Conservation (phyloP, 1,140 invertebrate genomes). For the Plodia interpunctella region DNA sequence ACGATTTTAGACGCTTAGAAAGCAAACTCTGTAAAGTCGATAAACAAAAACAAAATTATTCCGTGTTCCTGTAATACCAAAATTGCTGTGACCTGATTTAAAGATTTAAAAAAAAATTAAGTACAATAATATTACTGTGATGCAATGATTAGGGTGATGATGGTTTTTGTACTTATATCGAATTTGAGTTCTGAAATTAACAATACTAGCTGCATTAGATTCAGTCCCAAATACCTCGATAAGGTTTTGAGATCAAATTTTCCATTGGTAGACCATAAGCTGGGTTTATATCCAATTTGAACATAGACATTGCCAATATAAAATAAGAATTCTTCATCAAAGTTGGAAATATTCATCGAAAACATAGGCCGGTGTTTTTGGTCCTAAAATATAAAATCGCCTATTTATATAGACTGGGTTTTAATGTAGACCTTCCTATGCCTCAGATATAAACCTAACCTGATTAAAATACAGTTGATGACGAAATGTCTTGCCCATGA, state of each 20-base stretch:
- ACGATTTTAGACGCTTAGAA: too few species aligned
- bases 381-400: not conserved
- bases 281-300: constrained; percentile 17
- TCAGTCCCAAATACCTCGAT: constrained; percentile 19
- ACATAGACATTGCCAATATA: too few species aligned
- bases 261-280: constrained; percentile 4
- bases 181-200: constrained; percentile 16
- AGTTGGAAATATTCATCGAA: not conserved
- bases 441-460: constrained; percentile 21
- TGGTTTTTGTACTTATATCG: constrained; percentile 24
- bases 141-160: not conserved
- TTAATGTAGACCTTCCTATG: not conserved
- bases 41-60: too few species aligned
- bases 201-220: constrained; percentile 6
- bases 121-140: constrained; percentile 27
- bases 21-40: too few species aligned
- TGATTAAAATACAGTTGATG: not conserved
- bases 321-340: too few species aligned
- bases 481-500: constrained; percentile 15
- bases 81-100: too few species aligned
- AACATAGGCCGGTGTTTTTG: constrained; percentile 2
- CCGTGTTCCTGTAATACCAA: too few species aligned
- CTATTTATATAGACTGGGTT: not conserved
- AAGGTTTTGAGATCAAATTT: constrained; percentile 20
- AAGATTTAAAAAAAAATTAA: constrained; percentile 19